phyloP scores from a whole-genome alignment of 2,113 vertebrate species.

The Pipra filicauda region DNA sequence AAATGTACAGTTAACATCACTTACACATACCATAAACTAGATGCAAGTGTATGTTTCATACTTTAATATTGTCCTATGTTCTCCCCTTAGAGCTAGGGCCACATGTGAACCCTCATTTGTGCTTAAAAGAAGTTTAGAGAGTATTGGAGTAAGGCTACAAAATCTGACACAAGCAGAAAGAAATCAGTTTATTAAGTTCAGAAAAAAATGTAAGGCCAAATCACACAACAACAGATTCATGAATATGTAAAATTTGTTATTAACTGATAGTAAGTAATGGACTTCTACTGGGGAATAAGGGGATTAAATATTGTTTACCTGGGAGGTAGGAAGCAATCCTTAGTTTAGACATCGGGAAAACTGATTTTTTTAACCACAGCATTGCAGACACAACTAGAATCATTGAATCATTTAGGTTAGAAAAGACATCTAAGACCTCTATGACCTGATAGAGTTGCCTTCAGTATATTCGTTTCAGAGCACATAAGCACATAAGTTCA shows the following conservation, averaged over 20 bases:
- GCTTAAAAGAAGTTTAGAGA: neutral
- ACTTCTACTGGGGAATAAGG: neutral
- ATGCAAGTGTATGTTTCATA: neutral
- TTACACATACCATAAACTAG: neutral
- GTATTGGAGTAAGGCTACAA: neutral
- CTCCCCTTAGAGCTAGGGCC: neutral
- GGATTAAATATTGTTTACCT: neutral
- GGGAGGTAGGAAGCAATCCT: neutral
- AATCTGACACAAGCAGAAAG: neutral
- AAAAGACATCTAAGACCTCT: neutral
- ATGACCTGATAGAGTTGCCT: neutral
- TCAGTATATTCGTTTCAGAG: neutral
- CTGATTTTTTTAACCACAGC: neutral
- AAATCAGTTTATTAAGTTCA: neutral
- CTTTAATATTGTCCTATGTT: neutral
- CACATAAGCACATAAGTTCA: rapidly evolving
- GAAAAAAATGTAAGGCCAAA: neutral
- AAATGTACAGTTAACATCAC: neutral
- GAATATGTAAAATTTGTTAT: neutral
- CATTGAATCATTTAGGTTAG: neutral
- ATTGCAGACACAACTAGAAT: neutral
- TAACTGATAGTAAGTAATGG: neutral
- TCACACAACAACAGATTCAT: neutral
- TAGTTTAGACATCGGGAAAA: neutral
- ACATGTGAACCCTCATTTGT: neutral